These are phyloP conservation scores for Pseudomyrmex pallidus DNA, from an alignment of 1,140 invertebrate genomes.

Conservation along the genomic window DNA sequence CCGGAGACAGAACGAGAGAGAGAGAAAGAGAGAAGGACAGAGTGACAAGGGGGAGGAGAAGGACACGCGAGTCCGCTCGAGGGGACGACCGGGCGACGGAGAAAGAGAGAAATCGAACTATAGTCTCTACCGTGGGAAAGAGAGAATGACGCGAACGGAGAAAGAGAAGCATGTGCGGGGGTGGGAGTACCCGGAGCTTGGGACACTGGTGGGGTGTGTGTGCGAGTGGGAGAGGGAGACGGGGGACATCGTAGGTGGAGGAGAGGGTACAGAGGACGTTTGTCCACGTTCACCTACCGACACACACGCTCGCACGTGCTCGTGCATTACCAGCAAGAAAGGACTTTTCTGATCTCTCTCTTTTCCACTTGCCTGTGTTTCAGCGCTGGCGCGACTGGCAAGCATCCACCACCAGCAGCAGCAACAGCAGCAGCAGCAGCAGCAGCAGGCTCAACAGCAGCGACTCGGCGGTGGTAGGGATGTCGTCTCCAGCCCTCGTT, in stretches of 20 bases:
- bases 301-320: slow-evolving; percentile 55
- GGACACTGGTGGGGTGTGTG: slow-evolving; percentile 47
- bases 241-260: slow-evolving; percentile 24
- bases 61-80: slow-evolving; percentile 30
- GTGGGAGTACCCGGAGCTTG: slow-evolving; percentile 53
- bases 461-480: slow-evolving; percentile 77
- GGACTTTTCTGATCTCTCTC: slow-evolving; percentile 75
- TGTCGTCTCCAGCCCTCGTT: slow-evolving; percentile 84
- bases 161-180: slow-evolving; percentile 49
- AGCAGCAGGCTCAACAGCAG: slow-evolving; percentile 59
- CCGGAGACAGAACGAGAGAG: slow-evolving; percentile 63
- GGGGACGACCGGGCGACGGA: slow-evolving; percentile 44
- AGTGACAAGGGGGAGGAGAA: slow-evolving; percentile 7
- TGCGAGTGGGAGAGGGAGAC: slow-evolving; percentile 38
- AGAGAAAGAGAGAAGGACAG: slow-evolving; percentile 26
- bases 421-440: slow-evolving; percentile 71
- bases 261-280: slow-evolving; percentile 54
- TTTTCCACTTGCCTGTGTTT: slow-evolving; percentile 80
- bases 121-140: slow-evolving; percentile 37
- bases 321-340: slow-evolving; percentile 61
- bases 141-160: slow-evolving; percentile 60
- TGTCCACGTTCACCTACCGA: slow-evolving; percentile 70
- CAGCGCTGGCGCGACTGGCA: slow-evolving; percentile 84
- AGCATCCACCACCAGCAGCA: slow-evolving; percentile 77
- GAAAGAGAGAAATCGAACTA: slow-evolving; percentile 24